phyloP scores from a whole-genome alignment of 1,140 invertebrate genomes.

The Cydia strobilella region DNA sequence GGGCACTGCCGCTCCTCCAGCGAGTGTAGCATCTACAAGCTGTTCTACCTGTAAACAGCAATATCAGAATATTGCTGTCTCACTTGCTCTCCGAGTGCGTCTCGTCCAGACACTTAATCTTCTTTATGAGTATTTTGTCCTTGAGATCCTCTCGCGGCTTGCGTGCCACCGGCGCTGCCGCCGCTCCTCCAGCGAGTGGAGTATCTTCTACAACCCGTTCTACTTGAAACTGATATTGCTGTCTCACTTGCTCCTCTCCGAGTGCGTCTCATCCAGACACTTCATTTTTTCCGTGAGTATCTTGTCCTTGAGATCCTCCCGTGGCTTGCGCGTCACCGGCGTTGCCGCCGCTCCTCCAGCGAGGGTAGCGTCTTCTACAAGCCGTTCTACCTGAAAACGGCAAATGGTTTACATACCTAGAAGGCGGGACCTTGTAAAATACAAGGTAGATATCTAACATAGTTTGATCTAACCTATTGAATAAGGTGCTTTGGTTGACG shows the following conservation, averaged over 20 bases:
- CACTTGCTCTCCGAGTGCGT: conserved; percentile 70
- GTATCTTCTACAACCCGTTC: conserved; percentile 70
- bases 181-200: conserved; percentile 46
- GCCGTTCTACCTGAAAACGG: conserved; percentile 57
- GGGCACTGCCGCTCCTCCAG: too few species aligned
- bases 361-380: conserved; percentile 67
- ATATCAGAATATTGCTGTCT: too few species aligned
- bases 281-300: conserved; percentile 72
- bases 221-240: conserved; percentile 46
- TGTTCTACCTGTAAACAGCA: too few species aligned
- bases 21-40: too few species aligned
- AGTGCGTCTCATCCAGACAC: conserved; percentile 71
- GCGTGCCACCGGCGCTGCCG: conserved; percentile 37
- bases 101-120: conserved; percentile 71
- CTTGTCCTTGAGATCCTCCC: conserved; percentile 59
- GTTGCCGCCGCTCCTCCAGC: conserved; percentile 44
- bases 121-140: conserved; percentile 68
- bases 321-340: conserved; percentile 46
- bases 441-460: too few species aligned
- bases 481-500: too few species aligned
- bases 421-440: too few species aligned
- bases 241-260: conserved; percentile 60
- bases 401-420: too few species aligned
- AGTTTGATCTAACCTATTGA: too few species aligned
- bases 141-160: conserved; percentile 59